phyloP scores from a whole-genome alignment of 1,140 invertebrate genomes.

The Lordiphosa collinella region DNA sequence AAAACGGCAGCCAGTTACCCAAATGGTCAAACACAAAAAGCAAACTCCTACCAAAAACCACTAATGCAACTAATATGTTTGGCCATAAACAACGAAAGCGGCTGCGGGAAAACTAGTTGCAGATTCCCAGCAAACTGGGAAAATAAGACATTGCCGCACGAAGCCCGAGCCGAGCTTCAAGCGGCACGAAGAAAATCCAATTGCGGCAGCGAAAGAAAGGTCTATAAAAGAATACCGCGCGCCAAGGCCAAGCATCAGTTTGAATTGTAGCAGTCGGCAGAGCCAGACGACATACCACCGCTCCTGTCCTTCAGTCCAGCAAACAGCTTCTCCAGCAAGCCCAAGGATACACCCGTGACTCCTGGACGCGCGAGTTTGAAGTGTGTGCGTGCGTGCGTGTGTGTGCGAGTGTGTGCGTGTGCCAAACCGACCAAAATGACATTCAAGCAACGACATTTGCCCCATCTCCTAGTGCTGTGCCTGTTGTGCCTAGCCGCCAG shows the following conservation, averaged over 20 bases:
- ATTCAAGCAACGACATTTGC: conserved; percentile 37
- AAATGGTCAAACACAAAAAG: conserved; percentile 57
- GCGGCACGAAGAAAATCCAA: conserved; percentile 64
- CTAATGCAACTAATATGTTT: conserved; percentile 69
- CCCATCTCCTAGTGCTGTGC: conserved; percentile 36
- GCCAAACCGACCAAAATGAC: conserved; percentile 38
- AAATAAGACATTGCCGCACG: conserved; percentile 10
- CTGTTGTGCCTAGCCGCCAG: conserved; percentile 38
- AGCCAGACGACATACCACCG: conserved; percentile 45
- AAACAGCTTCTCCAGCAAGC: conserved; percentile 2
- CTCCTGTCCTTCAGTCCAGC: neutral
- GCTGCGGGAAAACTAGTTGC: conserved; percentile 27
- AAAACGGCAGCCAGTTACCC: conserved; percentile 54
- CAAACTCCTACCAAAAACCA: conserved; percentile 45
- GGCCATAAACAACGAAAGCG: conserved; percentile 73
- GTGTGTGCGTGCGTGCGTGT: conserved; percentile 26
- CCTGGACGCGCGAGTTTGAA: conserved; percentile 29
- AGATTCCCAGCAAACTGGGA: conserved; percentile 25
- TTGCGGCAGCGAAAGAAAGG: conserved; percentile 53
- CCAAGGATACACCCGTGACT: neutral
- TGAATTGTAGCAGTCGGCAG: conserved; percentile 59
- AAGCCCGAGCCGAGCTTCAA: conserved; percentile 15
- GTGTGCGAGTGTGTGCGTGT: conserved; percentile 12
- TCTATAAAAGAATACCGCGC: conserved; percentile 78
- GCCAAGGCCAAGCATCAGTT: conserved; percentile 66